phyloP scores from a whole-genome alignment of 2,113 vertebrate genomes.

The Myotis lucifugus region DNA sequence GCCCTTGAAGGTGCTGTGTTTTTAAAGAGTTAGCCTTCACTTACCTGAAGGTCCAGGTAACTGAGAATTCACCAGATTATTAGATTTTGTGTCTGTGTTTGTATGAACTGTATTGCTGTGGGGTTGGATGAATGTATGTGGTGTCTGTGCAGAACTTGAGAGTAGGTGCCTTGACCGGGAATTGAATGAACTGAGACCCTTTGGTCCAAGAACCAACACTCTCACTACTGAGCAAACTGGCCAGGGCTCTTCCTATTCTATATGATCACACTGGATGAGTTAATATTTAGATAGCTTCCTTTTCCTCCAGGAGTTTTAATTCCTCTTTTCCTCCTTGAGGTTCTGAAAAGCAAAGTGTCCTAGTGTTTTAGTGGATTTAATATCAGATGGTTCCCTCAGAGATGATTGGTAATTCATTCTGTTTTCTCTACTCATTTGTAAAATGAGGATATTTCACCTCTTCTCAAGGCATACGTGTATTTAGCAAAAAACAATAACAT shows the following conservation, averaged over 20 bases:
- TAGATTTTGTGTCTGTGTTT: not conserved
- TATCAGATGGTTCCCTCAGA: not conserved
- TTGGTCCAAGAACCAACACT: too few species aligned
- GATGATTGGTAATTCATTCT: not conserved
- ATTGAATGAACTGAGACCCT: too few species aligned
- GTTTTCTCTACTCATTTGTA: conserved; percentile 24
- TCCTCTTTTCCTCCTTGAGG: not conserved
- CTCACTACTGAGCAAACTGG: too few species aligned
- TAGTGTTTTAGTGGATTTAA: not conserved
- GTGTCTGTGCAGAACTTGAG: not conserved
- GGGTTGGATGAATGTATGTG: accelerated
- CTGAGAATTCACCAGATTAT: not conserved
- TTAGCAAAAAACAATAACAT: not conserved
- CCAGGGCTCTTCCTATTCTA: not conserved
- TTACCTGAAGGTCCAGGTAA: not conserved
- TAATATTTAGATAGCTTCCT: not conserved
- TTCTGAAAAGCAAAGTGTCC: not conserved
- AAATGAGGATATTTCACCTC: not conserved
- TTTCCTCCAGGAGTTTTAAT: not conserved
- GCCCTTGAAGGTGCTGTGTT: not conserved
- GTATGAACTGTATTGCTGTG: not conserved
- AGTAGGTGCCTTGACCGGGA: not conserved
- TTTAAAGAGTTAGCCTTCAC: not conserved
- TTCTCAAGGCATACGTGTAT: not conserved
- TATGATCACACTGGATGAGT: not conserved